phyloP scores from a whole-genome alignment of 1,140 invertebrate species.

The Lasioglossum baleicum region DNA sequence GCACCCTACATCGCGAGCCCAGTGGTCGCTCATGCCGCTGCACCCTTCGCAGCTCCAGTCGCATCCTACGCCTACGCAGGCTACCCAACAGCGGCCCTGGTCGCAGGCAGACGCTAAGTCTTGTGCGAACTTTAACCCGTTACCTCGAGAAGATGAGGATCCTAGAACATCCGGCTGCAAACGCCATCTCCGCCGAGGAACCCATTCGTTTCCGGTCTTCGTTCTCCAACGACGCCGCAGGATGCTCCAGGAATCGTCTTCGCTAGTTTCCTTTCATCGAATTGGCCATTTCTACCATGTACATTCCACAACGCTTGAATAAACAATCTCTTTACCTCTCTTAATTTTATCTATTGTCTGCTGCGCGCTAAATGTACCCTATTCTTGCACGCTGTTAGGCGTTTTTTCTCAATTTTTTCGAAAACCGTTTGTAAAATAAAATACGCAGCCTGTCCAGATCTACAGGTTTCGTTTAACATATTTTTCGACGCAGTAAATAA shows the following conservation, averaged over 20 bases:
- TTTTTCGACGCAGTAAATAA: too few relatives aligned
- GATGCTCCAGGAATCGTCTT: background rate
- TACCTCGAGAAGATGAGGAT: constrained; percentile 6
- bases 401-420: too few relatives aligned
- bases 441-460: too few relatives aligned
- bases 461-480: too few relatives aligned
- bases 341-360: background rate
- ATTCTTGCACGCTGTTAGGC: background rate
- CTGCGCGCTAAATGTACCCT: background rate
- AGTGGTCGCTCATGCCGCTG: constrained; percentile 74
- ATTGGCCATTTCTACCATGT: background rate
- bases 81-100: constrained; percentile 47
- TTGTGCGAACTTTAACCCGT: background rate
- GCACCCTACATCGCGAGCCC: constrained; percentile 79
- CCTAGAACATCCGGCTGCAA: constrained; percentile 25
- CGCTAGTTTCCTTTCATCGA: background rate
- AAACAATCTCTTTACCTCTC: background rate
- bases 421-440: too few relatives aligned
- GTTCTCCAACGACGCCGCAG: background rate
- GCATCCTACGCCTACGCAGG: constrained; percentile 63
- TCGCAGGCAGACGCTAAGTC: constrained; percentile 64
- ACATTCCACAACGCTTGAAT: background rate
- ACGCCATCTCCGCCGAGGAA: background rate
- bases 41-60: constrained; percentile 51
- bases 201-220: background rate